Conservation (phyloP, 2,797 vertebrate species). For the Clarias platycephalus region DNA sequence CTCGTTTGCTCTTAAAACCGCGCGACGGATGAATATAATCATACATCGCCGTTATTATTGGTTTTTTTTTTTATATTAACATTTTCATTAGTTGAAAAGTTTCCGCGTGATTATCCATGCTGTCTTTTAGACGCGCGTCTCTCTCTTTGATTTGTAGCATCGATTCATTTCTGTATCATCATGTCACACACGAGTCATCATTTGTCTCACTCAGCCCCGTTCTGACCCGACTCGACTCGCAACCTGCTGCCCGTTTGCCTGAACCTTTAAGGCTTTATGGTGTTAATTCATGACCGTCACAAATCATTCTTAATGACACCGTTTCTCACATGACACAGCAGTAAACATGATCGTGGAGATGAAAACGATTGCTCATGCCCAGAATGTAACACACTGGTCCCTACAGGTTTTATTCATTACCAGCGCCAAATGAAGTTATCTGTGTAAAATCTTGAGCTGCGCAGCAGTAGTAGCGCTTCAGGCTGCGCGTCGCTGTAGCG, state of each 20-base stretch:
- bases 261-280: background rate
- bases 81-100: background rate
- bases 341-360: conserved; percentile 19
- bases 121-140: too few relatives aligned
- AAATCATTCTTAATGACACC: conserved; percentile 32
- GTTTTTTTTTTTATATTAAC: too few relatives aligned
- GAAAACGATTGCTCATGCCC: conserved; percentile 2
- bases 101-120: background rate
- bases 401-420: conserved; percentile 23
- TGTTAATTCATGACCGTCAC: conserved; percentile 20
- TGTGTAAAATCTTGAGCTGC: background rate
- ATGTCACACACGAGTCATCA: background rate
- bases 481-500: background rate
- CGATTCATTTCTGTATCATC: background rate
- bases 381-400: background rate
- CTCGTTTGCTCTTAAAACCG: background rate
- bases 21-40: background rate
- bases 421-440: conserved; percentile 6
- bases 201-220: background rate
- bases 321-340: conserved; percentile 26
- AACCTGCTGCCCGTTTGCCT: conserved; percentile 24
- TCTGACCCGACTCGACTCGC: conserved; percentile 13
- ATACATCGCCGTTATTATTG: too few relatives aligned
- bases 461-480: conserved; percentile 17
- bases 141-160: too few relatives aligned